Evolutionary conservation across 1,140 invertebrate genomes (phyloP), one percentile per base, ranked within the genome.

Genomic region (Drosophila eugracilis): DNA sequence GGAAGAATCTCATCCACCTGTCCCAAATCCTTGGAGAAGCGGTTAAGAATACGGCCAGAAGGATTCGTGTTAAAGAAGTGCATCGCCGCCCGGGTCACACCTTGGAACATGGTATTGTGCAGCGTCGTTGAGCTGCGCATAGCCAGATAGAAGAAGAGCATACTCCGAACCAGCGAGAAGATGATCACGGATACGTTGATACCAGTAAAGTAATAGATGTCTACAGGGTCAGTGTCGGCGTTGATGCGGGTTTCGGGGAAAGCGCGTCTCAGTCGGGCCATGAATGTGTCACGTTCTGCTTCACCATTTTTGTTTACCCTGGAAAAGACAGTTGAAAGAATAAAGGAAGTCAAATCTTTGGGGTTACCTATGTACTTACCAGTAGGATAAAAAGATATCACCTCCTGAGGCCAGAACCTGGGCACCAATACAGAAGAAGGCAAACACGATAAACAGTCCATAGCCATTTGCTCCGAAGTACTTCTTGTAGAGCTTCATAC

Each of bases 21-120:
- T 10, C 96, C 96, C 92, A 97, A 94, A 89, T 98, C 97, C 92
- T 97, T 96, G 0, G 96, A 96, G 92, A 97, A 97, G 57, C 96
- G 93, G 85, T 97, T 96, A 28, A 96, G 92, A 74, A 96, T 96
- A 1, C 95, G 92, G 2, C 95, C 95, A 4, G 94, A 94, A 1
- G 96, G 96, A 91, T 96, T 97, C 5, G 93, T 93, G 84, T 97
- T 95, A 91, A 97, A 98, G 92, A 97, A 98, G 1, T 94, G 92
- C 95, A 97, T 97, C 0, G 95, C 94, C 0, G 96, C 94, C 1
- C 94, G 93, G 0, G 96, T 94, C 22, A 97, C 94, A 10, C 94
- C 93, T 12, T 91, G 88, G 90, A 97, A 97, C 96, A 98, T 97
- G 14, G 91, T 92, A 72, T 96, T 94, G 88, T 97, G 96, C 2